Percentiles rank a stretch among this genome's conserved stretches.
Conservation (phyloP, 2,113 vertebrate species). For the Sapajus apella region DNA sequence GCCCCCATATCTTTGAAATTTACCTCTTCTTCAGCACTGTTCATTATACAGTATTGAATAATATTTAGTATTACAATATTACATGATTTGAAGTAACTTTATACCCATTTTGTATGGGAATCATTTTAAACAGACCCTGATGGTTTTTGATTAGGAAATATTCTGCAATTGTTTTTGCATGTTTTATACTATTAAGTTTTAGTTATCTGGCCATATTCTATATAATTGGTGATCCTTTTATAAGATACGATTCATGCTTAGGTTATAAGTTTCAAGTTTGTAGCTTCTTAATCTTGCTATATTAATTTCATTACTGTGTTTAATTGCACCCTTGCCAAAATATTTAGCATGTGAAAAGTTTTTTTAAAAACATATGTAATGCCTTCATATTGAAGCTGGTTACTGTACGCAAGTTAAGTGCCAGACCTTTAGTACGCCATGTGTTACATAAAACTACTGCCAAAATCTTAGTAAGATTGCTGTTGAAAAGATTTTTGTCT, state of each 20-base stretch:
- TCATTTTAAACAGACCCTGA: slow-evolving; percentile 67
- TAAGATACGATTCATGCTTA: slow-evolving; percentile 76
- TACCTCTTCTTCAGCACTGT: slow-evolving; percentile 72
- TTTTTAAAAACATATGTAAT: slow-evolving; percentile 80
- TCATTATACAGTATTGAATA: slow-evolving; percentile 47
- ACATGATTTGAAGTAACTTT: slow-evolving; percentile 76
- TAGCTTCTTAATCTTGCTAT: slow-evolving; percentile 73
- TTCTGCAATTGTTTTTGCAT: slow-evolving; percentile 75
- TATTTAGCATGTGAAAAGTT: slow-evolving; percentile 85
- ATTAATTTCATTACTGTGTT: slow-evolving; percentile 78
- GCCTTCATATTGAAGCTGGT: slow-evolving; percentile 89
- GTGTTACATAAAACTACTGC: slow-evolving; percentile 82
- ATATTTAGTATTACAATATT: slow-evolving; percentile 69
- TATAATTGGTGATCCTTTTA: slow-evolving; percentile 66
- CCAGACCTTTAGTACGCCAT: slow-evolving; percentile 79
- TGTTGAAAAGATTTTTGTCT: slow-evolving; percentile 82
- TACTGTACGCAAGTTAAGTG: slow-evolving; percentile 83
- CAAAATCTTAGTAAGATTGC: slow-evolving; percentile 84
- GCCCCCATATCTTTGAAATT: slow-evolving; percentile 69
- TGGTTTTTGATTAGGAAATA: slow-evolving; percentile 71
- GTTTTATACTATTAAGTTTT: slow-evolving; percentile 80
- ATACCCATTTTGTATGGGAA: slow-evolving; percentile 55
- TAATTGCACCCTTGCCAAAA: slow-evolving; percentile 82
- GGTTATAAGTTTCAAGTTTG: slow-evolving; percentile 74
- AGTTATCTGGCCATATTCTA: slow-evolving; percentile 64